phyloP scores from a whole-genome alignment of 2,797 vertebrate genomes.

The Siniperca undulata region DNA sequence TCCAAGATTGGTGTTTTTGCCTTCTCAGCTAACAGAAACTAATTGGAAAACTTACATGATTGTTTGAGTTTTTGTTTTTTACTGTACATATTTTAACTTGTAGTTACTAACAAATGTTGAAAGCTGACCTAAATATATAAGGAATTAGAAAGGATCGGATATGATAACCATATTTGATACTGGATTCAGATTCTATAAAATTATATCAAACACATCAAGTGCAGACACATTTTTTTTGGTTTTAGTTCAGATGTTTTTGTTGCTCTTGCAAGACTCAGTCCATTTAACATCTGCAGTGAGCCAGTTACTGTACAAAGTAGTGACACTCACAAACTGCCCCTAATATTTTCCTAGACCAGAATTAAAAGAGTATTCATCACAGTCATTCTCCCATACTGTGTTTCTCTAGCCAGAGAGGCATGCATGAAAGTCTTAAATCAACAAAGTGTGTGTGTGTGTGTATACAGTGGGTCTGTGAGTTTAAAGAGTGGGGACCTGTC shows the following conservation, averaged over 20 bases:
- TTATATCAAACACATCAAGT: slow-evolving; percentile 17
- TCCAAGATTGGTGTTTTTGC: no score
- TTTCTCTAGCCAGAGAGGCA: slow-evolving; percentile 66
- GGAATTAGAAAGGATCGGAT: neutral
- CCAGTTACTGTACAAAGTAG: slow-evolving; percentile 37
- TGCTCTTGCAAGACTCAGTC: slow-evolving; percentile 16
- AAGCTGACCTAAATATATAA: neutral
- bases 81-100: neutral
- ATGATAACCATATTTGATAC: neutral
- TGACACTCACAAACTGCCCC: slow-evolving; percentile 54
- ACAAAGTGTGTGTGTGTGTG: slow-evolving; percentile 53
- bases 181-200: neutral
- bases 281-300: slow-evolving; percentile 50
- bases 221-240: slow-evolving; percentile 9
- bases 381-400: slow-evolving; percentile 73
- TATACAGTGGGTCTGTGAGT: slow-evolving; percentile 75
- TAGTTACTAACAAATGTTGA: neutral
- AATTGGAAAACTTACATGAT: neutral
- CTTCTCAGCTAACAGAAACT: no score
- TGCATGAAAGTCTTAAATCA: slow-evolving; percentile 79
- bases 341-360: slow-evolving; percentile 69
- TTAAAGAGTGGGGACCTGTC: slow-evolving; percentile 80
- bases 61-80: neutral
- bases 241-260: slow-evolving; percentile 49
- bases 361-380: slow-evolving; percentile 73